These are phyloP conservation scores for Heterocephalus glaber DNA, from an alignment of 2,113 vertebrate species.

Conservation along the genomic window DNA sequence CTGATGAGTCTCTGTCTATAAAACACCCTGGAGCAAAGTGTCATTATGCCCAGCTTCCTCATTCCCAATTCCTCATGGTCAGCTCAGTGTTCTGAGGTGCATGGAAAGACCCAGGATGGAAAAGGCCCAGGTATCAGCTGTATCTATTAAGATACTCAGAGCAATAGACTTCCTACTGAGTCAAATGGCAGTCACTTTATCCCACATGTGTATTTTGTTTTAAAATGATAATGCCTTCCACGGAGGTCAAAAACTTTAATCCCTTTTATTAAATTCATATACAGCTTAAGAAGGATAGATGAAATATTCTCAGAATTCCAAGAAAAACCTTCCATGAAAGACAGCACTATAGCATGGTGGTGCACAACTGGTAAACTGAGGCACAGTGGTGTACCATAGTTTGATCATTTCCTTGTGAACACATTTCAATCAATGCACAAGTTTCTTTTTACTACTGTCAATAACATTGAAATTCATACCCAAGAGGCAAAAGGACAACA, in stretches of 20 bases:
- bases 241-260: neutral
- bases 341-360: neutral
- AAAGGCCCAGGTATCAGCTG: neutral
- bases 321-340: neutral
- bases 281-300: neutral
- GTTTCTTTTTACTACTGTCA: neutral
- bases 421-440: neutral
- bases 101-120: neutral
- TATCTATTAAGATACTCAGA: neutral
- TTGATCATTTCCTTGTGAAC: neutral
- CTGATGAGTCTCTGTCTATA: neutral
- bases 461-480: neutral
- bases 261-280: neutral
- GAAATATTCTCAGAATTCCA: neutral
- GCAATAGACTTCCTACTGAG: neutral
- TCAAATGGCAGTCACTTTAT: neutral
- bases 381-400: too few relatives aligned
- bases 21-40: neutral
- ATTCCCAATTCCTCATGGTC: neutral
- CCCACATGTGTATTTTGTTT: neutral
- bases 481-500: neutral
- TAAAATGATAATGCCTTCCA: slow-evolving; percentile 3
- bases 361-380: neutral
- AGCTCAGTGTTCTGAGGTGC: neutral
- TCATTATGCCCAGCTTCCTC: neutral